Percentiles rank a stretch among this genome's conserved stretches.
These are phyloP conservation scores for Cyprinodon diabolis DNA, from an alignment of 2,797 vertebrate genomes.

Conservation along the genomic window DNA sequence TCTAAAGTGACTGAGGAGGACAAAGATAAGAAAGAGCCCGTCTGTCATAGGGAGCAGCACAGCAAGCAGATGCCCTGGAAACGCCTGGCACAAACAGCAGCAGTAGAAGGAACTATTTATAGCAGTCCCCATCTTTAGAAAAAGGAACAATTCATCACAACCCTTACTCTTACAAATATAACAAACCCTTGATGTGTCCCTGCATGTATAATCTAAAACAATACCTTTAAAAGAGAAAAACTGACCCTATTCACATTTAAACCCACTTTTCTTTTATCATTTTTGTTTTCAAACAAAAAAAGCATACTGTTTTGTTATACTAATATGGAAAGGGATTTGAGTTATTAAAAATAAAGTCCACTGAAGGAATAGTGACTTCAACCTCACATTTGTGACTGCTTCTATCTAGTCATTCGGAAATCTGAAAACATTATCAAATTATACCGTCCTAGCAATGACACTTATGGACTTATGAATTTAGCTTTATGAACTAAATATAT, in stretches of 20 bases:
- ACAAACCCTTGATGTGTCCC: slow-evolving; percentile 50
- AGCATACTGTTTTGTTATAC: neutral
- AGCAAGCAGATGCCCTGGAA: slow-evolving; percentile 68
- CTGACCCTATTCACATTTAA: neutral
- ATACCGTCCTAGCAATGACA: slow-evolving; percentile 10
- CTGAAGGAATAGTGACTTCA: too few species aligned
- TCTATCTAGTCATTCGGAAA: too few species aligned
- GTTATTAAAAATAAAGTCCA: too few species aligned
- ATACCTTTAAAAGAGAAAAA: slow-evolving; percentile 6
- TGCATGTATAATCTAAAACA: slow-evolving; percentile 30
- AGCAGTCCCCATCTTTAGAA: slow-evolving; percentile 55
- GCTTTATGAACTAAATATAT: slow-evolving; percentile 11
- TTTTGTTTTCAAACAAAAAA: slow-evolving; percentile 1
- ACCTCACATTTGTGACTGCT: too few species aligned
- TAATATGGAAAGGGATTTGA: neutral
- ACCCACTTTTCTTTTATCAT: neutral
- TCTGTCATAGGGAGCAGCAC: slow-evolving; percentile 54
- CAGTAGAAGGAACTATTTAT: slow-evolving; percentile 62
- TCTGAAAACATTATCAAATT: neutral
- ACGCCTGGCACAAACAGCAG: slow-evolving; percentile 67
- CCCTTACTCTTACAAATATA: slow-evolving; percentile 71
- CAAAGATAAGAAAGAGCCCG: slow-evolving; percentile 29
- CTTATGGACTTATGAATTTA: too few species aligned
- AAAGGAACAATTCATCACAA: slow-evolving; percentile 66
- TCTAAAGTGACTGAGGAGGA: slow-evolving; percentile 48